Evolutionary conservation across 2,113 vertebrate genomes (phyloP), one percentile per base, ranked within the genome.

Genomic region (Embiotoca jacksoni): DNA sequence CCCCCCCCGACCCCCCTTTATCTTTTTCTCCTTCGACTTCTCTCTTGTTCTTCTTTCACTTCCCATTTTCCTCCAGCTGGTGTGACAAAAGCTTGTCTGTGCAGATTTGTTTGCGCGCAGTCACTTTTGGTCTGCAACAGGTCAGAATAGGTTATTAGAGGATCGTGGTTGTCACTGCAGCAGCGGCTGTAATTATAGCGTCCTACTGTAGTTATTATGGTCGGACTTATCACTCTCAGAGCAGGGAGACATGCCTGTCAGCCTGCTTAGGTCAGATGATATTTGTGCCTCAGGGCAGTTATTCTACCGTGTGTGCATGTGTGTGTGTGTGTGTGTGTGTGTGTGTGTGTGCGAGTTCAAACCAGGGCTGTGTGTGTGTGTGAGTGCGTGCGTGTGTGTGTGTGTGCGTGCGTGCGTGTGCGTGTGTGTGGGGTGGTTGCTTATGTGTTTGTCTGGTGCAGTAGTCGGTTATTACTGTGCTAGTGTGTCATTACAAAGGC

Each of bases 191-290:
- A 89, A 92, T 92, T 92, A 91, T 75, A 87, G 84, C 6, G 63
- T 62, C 69, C 76, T 64, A 84, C 87, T 88, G 77, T 90, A 88
- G 89, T 91, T 91, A 91, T 92, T 93, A 92, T 74, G 89, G 91
- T 90, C 83, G 62, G 88, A 88, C 85, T 90, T 87, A 90, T 92
- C 90, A 83, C 83, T 84, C 77, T 52, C 41, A 67, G 81, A 82
- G 87, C 65, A 36, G 79, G 69, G 86, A 91, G 87, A 88, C 88
- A 60, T 90, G 90, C 72, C 84, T 86, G 81, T 89, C 87, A 88
- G 87, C 77, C 58, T 63, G 88, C 89, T 93, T 78, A 90, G 89
- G 88, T 93, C 92, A 93, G 83, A 91, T 82, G 88, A 92, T 92
- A 91, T 92, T 92, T 90, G 83, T 78, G 90, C 86, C 82, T 86